Percentiles rank a stretch among this genome's conserved stretches.
phyloP scores from a whole-genome alignment of 2,888 invertebrate species.

The Leuctra nigra region DNA sequence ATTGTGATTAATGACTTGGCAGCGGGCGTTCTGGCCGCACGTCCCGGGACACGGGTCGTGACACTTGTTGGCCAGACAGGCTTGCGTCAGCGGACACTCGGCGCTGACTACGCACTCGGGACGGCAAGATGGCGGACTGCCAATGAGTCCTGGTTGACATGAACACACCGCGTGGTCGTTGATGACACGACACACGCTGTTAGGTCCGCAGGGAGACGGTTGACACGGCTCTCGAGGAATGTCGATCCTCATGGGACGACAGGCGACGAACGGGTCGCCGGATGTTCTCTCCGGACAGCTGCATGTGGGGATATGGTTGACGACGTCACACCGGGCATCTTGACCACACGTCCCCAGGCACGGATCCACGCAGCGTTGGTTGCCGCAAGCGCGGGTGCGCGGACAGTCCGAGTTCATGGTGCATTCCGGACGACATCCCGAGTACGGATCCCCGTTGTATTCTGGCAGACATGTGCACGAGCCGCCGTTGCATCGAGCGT shows the following conservation, averaged over 20 bases:
- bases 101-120: conserved; percentile 28
- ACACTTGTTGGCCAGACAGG: conserved; percentile 27
- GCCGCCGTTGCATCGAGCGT: conserved; percentile 57
- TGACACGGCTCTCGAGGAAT: conserved; percentile 56
- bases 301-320: conserved; percentile 53
- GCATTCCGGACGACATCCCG: conserved; percentile 71
- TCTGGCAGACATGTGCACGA: conserved; percentile 60
- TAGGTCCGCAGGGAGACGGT: conserved; percentile 65
- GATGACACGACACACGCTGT: conserved; percentile 58
- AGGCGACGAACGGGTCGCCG: conserved; percentile 39
- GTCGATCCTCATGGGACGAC: conserved; percentile 24
- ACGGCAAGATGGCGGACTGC: conserved; percentile 26
- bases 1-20: conserved; percentile 29
- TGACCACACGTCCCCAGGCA: conserved; percentile 50
- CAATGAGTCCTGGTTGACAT: conserved; percentile 26
- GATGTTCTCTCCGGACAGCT: conserved; percentile 47
- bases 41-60: conserved; percentile 29
- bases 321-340: conserved; percentile 49
- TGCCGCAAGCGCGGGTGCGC: conserved; percentile 62
- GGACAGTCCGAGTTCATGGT: conserved; percentile 65
- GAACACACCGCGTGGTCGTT: conserved; percentile 50
- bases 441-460: conserved; percentile 61
- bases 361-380: conserved; percentile 67
- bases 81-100: conserved; percentile 27
- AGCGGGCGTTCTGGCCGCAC: conserved; percentile 26